Conservation (phyloP, 2,113 vertebrate genomes). For the Nyctereutes procyonoides region DNA sequence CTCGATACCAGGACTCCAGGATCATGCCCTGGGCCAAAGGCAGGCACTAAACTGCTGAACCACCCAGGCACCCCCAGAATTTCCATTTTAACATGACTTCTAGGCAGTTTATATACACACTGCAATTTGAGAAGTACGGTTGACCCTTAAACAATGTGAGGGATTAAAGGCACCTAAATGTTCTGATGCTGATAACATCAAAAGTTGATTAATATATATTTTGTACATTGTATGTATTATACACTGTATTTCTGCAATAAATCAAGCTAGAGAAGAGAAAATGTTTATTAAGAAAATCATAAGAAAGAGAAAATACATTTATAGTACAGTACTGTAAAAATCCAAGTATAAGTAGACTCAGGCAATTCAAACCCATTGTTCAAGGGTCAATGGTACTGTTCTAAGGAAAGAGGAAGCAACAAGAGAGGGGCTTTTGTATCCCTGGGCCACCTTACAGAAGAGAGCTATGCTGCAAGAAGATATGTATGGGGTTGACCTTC, state of each 20-base stretch:
- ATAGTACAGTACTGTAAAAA: neutral
- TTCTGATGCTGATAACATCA: neutral
- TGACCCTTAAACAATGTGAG: neutral
- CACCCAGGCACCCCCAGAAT: neutral
- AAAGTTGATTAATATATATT: neutral
- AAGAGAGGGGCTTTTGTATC: neutral
- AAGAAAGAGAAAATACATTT: neutral
- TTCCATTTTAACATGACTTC: slow-evolving; percentile 8
- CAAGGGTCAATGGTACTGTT: neutral
- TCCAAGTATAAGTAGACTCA: neutral
- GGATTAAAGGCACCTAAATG: neutral
- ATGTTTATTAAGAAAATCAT: neutral
- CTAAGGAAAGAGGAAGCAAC: neutral
- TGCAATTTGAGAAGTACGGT: neutral
- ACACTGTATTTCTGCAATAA: neutral
- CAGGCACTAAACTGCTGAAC: too few species aligned
- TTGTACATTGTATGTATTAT: neutral
- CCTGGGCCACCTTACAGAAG: neutral
- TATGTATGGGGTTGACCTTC: neutral
- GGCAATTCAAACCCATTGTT: neutral
- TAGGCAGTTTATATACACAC: neutral
- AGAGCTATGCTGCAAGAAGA: neutral
- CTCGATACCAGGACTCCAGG: too few species aligned
- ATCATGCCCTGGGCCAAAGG: too few species aligned
- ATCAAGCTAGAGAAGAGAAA: neutral